Conservation (phyloP, 2,888 invertebrate species). For the Melanargia galathea region DNA sequence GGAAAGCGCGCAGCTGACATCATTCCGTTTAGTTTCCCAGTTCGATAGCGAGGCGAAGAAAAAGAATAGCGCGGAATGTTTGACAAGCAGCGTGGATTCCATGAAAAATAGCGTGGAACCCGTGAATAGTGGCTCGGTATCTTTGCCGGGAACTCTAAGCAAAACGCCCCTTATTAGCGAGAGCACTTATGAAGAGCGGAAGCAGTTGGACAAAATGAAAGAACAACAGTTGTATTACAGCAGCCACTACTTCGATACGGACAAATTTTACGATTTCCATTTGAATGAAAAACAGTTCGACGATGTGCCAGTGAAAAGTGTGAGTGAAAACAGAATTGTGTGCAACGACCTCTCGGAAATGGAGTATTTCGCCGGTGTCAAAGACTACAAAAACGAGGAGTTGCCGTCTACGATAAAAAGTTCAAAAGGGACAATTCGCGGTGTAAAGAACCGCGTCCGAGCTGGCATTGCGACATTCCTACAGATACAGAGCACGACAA, state of each 20-base stretch:
- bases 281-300: conserved; percentile 87
- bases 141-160: conserved; percentile 38
- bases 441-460: conserved; percentile 96
- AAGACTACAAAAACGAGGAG: conserved; percentile 85
- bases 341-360: conserved; percentile 77
- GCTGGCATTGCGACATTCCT: conserved; percentile 98
- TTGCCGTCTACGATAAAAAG: conserved; percentile 92
- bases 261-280: conserved; percentile 92
- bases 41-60: conserved; percentile 69
- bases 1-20: conserved; percentile 77
- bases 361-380: conserved; percentile 90
- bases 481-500: conserved; percentile 89
- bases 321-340: conserved; percentile 71
- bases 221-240: conserved; percentile 72
- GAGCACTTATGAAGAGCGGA: conserved; percentile 86
- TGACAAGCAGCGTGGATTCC: conserved; percentile 4
- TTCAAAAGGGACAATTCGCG: conserved; percentile 95
- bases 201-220: conserved; percentile 76
- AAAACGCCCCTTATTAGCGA: conserved; percentile 82
- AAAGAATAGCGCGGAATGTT: conserved; percentile 48
- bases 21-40: conserved; percentile 79
- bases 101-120: conserved; percentile 52
- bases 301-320: conserved; percentile 70
- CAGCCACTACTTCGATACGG: conserved; percentile 86
- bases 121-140: conserved; percentile 51